Base-by-base conservation (phyloP, 2,797 vertebrate species). In the Staurois parvus region DNA sequence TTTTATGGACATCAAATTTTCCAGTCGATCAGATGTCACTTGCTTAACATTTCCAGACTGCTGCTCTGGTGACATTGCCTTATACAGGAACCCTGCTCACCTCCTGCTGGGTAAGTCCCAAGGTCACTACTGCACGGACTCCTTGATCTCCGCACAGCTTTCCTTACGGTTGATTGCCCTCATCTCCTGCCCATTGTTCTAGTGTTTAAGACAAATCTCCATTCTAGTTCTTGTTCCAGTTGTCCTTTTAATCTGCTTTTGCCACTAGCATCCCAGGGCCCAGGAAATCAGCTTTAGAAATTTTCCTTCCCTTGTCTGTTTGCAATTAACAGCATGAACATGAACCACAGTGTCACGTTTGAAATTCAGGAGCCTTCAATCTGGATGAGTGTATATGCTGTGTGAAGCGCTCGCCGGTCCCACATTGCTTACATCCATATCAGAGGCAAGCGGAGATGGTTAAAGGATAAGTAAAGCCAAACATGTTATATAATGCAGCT, bases 141-240 rank as follows among this genome's bases (percentile, higher is more conserved):
- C 75, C 75, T 86, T 86, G 85, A 86, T 86, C 85, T 83, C 59
- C 29, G 29, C 26, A 4, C 68, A 74, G 85, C 56, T 83, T 86
- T 83, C 17, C 24, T 26, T 48, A 86, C 24, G 85, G 37, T 79
- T 86, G 80, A 83, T 86, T 79, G 64, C 69, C 80, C 75, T 79
- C 80, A 86, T 86, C 85, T 86, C 85, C 80, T 86, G 68, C 67
- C 77, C 29, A 86, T 86, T 86, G 52, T 72, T 72, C 56, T 86
- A 69, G 26, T 32, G 13, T 72, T 75, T 72, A 48, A 82, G 85
- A 74, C 73, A 83, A 83, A 79, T 86, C 85, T 83, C 85, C 12
- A 64, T 48, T 77, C 80, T 79, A 30, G 72, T 79, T 83, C 56
- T 66, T 79, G 79, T 74, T 83, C 80, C 85, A 78, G 52, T 86